Evolutionary conservation across 2,888 invertebrate genomes (phyloP).

Genomic region (Caenorhabditis wallacei): DNA sequence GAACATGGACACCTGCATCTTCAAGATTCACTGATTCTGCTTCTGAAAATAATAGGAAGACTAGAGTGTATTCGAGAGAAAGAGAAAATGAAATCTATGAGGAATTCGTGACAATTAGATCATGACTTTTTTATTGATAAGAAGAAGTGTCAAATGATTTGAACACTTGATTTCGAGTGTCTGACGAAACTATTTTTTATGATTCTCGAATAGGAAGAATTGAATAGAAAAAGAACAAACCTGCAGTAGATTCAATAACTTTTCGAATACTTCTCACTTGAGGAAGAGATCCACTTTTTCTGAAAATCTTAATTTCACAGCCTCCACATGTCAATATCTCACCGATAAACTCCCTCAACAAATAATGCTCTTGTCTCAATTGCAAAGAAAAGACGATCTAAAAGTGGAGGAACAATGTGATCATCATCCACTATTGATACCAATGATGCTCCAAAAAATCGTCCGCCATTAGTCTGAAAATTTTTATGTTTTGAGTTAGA

Average conservation of each 20-base stretch:
- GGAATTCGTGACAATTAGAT: no score
- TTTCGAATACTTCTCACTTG: slow-evolving; percentile 84
- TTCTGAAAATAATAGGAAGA: slow-evolving; percentile 85
- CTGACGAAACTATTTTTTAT: no score
- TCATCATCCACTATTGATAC: slow-evolving; percentile 86
- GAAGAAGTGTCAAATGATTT: not conserved
- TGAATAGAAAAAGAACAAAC: not conserved
- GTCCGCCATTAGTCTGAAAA: slow-evolving; percentile 70
- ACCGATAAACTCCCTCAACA: slow-evolving; percentile 93
- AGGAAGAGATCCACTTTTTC: slow-evolving; percentile 88
- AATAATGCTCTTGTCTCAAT: slow-evolving; percentile 95
- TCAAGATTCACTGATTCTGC: slow-evolving; percentile 88
- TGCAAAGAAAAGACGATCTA: slow-evolving; percentile 91
- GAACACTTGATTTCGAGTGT: no score
- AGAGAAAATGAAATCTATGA: no score
- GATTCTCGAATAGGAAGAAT: not conserved
- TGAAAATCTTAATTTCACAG: slow-evolving; percentile 22
- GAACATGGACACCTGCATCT: slow-evolving; percentile 91
- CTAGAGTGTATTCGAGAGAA: not conserved
- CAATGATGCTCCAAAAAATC: slow-evolving; percentile 91
- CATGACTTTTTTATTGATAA: not conserved
- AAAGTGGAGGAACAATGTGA: slow-evolving; percentile 87
- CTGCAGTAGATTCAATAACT: slow-evolving; percentile 82
- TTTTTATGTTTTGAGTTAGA: not conserved
- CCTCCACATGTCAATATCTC: not conserved